These are phyloP conservation scores for Parus major DNA, from an alignment of 2,113 vertebrate genomes.

Conservation along the genomic window DNA sequence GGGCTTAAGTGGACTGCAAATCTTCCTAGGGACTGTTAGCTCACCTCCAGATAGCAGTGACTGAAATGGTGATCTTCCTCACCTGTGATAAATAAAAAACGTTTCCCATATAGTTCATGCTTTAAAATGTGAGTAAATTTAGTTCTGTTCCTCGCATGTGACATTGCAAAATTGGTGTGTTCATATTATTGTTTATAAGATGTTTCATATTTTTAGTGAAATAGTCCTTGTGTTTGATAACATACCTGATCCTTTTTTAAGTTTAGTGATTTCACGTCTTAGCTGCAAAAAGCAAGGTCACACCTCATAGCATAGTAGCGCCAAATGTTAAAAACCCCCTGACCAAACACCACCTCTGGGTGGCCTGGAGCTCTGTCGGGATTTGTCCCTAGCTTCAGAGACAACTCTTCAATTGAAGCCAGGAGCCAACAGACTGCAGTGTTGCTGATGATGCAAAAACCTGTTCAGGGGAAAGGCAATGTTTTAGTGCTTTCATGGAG, in stretches of 20 bases:
- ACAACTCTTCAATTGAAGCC: not conserved
- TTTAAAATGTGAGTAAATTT: not conserved
- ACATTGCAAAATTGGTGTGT: not conserved
- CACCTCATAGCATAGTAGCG: not conserved
- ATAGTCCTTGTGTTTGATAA: not conserved
- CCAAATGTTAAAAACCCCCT: not conserved
- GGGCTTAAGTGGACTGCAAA: not conserved
- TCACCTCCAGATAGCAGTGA: rapidly evolving
- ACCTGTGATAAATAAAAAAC: not conserved
- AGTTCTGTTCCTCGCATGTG: not conserved
- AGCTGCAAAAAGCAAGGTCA: not conserved
- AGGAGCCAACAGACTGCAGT: not conserved
- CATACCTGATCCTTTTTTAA: not conserved
- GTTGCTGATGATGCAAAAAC: not conserved
- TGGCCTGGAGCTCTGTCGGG: not conserved
- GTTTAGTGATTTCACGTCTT: not conserved
- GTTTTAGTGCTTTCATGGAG: not conserved
- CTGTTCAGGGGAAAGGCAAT: not conserved
- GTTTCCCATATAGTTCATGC: not conserved
- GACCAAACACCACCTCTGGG: not conserved
- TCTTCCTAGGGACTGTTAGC: not conserved
- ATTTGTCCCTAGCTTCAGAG: not conserved
- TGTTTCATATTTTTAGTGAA: not conserved
- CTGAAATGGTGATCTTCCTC: not conserved
- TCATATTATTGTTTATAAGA: not conserved